These are phyloP conservation scores for Alcedo atthis DNA, from an alignment of 2,797 vertebrate genomes.

Conservation along the genomic window DNA sequence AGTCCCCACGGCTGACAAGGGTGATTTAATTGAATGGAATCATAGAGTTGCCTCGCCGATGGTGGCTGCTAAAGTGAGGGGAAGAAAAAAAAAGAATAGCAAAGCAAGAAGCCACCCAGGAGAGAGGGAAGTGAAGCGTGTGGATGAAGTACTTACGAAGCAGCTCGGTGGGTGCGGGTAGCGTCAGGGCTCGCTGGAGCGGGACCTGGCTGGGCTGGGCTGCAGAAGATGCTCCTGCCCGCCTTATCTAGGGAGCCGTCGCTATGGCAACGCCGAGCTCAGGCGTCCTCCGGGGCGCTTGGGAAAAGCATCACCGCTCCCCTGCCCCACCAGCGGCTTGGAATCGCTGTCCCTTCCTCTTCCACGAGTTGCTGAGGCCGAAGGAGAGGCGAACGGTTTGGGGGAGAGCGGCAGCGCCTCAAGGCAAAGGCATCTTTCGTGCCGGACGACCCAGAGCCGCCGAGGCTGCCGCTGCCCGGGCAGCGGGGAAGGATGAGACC, in stretches of 20 bases:
- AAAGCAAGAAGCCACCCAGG: background rate
- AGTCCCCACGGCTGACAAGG: rapidly evolving
- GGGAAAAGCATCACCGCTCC: background rate
- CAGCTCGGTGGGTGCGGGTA: background rate
- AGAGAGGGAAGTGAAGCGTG: rapidly evolving
- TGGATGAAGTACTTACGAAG: constrained; percentile 69
- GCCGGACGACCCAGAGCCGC: background rate
- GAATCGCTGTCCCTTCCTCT: background rate
- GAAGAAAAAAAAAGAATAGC: rapidly evolving
- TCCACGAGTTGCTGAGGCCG: background rate
- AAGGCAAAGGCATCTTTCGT: background rate
- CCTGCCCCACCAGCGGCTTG: background rate
- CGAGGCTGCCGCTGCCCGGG: background rate
- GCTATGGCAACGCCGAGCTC: constrained; percentile 63
- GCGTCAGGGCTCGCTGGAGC: background rate
- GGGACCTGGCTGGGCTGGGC: background rate
- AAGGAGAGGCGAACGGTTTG: background rate
- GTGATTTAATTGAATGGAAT: too few species aligned
- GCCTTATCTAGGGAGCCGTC: constrained; percentile 73
- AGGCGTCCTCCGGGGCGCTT: background rate
- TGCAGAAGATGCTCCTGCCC: background rate
- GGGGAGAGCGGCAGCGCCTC: background rate
- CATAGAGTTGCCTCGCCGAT: background rate
- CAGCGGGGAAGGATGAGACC: background rate
- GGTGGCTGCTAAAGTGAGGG: background rate